These are phyloP conservation scores for Dicrurus megarhynchus DNA, from an alignment of 2,113 vertebrate genomes.

Conservation along the genomic window DNA sequence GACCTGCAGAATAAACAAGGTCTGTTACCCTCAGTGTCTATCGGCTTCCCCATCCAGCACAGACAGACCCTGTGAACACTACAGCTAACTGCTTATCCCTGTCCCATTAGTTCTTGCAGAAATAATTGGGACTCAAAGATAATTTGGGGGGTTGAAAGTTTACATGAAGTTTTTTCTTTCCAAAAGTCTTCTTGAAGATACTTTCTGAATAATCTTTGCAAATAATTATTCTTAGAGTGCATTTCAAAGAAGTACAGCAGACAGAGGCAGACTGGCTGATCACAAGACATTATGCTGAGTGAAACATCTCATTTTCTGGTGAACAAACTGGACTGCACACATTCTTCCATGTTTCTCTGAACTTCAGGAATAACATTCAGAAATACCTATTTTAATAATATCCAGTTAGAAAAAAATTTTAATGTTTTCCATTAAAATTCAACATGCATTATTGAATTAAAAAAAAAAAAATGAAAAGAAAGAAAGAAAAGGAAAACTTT, in stretches of 20 bases:
- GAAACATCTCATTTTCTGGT: neutral
- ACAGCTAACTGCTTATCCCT: neutral
- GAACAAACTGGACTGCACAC: neutral
- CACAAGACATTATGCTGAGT: neutral
- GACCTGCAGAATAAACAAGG: neutral
- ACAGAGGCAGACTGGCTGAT: neutral
- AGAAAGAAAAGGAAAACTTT: rapidly evolving
- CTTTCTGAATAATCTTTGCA: neutral
- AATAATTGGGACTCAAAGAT: neutral
- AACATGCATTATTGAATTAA: neutral
- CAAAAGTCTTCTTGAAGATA: neutral
- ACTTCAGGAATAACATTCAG: neutral
- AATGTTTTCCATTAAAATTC: neutral
- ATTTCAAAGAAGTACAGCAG: neutral
- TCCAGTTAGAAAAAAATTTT: neutral
- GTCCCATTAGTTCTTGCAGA: neutral
- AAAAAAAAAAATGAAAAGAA: rapidly evolving
- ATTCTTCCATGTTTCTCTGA: neutral
- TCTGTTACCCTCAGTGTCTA: neutral
- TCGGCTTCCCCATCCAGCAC: neutral
- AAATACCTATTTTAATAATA: neutral
- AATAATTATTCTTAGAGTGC: neutral
- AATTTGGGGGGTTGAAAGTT: neutral
- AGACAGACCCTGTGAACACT: neutral
- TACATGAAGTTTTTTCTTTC: neutral